Conservation (phyloP, 2,888 invertebrate genomes). For the Polyommatus icarus region DNA sequence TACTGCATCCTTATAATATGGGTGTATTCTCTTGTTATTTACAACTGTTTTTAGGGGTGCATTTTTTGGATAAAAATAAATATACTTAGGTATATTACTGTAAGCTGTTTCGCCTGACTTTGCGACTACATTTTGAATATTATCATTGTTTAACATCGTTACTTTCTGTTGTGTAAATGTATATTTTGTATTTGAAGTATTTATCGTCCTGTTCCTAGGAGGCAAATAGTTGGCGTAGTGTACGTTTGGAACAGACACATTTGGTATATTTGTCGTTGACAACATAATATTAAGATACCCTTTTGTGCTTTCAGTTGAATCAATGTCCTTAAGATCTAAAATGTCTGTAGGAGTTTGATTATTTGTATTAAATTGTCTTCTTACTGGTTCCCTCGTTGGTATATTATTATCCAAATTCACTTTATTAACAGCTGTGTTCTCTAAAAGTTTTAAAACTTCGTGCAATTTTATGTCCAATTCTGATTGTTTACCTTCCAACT, state of each 20-base stretch:
- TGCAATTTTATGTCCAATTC: neutral
- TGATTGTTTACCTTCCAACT: neutral
- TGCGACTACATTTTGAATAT: neutral
- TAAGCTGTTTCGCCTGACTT: neutral
- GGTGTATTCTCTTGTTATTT: neutral
- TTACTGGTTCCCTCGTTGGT: neutral
- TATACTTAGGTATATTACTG: neutral
- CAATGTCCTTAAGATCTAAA: neutral
- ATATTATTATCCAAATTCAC: neutral
- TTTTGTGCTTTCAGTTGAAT: neutral
- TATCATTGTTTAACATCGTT: neutral
- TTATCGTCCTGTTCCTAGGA: neutral
- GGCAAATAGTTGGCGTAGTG: neutral
- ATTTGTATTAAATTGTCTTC: neutral
- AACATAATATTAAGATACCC: neutral
- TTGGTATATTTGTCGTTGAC: neutral
- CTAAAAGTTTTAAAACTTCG: neutral
- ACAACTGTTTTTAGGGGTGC: neutral
- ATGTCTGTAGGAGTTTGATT: neutral
- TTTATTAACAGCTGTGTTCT: neutral
- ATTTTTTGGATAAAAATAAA: neutral
- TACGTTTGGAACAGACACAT: neutral
- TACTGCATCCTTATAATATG: neutral
- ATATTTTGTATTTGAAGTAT: too few species aligned
- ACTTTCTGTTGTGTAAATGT: neutral